Conservation (phyloP, 2,888 invertebrate genomes). For the Drosophila anomelani region DNA sequence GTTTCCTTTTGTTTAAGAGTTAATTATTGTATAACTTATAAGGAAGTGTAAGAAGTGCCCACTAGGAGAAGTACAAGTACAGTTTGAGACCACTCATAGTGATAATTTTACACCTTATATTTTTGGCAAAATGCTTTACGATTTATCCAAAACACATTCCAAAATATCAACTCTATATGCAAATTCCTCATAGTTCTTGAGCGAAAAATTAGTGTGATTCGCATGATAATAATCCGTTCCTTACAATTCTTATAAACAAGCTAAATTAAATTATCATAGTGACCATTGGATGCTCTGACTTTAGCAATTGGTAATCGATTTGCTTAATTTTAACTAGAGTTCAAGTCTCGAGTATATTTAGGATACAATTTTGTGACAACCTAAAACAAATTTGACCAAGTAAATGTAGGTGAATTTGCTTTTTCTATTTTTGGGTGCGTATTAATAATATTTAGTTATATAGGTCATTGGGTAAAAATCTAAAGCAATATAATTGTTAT, state of each 20-base stretch:
- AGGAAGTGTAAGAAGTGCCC: not conserved
- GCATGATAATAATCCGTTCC: slow-evolving; percentile 57
- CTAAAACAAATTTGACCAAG: too few species aligned
- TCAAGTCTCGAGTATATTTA: not conserved
- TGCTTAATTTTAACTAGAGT: not conserved
- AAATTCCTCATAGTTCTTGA: slow-evolving; percentile 49
- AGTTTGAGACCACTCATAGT: not conserved
- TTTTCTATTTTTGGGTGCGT: not conserved
- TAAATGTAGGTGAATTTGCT: not conserved
- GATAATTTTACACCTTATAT: slow-evolving; percentile 13
- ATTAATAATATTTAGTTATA: too few species aligned
- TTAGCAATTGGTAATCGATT: too few species aligned
- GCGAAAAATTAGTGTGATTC: slow-evolving; percentile 39
- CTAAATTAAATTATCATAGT: not conserved
- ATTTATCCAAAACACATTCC: slow-evolving; percentile 42
- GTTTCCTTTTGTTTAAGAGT: not conserved
- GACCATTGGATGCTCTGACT: not conserved
- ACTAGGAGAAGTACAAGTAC: not conserved
- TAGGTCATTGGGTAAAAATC: not conserved
- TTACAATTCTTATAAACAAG: slow-evolving; percentile 13
- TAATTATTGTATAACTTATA: not conserved
- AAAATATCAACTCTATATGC: slow-evolving; percentile 61
- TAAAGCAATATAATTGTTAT: not conserved
- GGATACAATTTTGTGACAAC: not conserved
- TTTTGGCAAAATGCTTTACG: slow-evolving; percentile 24